Base-by-base conservation (phyloP, 2,888 invertebrate genomes). In the Torymus texanus region DNA sequence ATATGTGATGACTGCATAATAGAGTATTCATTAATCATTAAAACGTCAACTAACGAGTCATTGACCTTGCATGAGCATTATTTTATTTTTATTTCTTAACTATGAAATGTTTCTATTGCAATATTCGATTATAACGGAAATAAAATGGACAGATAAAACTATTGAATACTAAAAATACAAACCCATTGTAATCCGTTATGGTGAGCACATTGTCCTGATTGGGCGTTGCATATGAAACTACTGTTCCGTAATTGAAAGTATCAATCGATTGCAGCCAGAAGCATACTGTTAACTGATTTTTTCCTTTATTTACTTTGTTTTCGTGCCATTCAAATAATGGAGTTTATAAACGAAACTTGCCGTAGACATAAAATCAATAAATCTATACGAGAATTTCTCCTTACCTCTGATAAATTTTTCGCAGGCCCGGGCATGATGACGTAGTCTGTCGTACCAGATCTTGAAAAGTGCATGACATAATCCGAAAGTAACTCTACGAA, bases 111-210 rank as follows among this genome's bases (percentile, higher is more conserved):
- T 41, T 41, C 10, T 5, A 41, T 41, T 41, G 1, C 10, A 41
- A 5, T 41, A 41, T 41, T 41, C 41, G 8, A 41, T 41, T 41
- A 8, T 41, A 8, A 41, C 41, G 41, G 41, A 8, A 8, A 41
- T 8, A 41, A 41, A 41, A 41, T 8, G 1, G 8, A 41, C 1
- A 41, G 1, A 1, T 41, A 41, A 5, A 41, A 29, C 5, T 29
- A 29, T 75, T 41, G 5, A 24, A 18, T 65, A 53, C 12, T 18
- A 21, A 8, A 75, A 75, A 24, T 50, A 81, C 62, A 88, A 90
- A 94, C 93, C 94, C 94, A 84, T 93, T 93, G 87, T 94, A 94
- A 87, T 94, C 94, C 0, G 93, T 94, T 58, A 95, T 85, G 0
- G 94, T 94, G 81, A 95, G 92, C 0, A 93, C 92, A 86, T 95